These are phyloP conservation scores for Siderastrea radians DNA, from an alignment of 92 coral and sea anemone genomes.

Conservation along the genomic window DNA sequence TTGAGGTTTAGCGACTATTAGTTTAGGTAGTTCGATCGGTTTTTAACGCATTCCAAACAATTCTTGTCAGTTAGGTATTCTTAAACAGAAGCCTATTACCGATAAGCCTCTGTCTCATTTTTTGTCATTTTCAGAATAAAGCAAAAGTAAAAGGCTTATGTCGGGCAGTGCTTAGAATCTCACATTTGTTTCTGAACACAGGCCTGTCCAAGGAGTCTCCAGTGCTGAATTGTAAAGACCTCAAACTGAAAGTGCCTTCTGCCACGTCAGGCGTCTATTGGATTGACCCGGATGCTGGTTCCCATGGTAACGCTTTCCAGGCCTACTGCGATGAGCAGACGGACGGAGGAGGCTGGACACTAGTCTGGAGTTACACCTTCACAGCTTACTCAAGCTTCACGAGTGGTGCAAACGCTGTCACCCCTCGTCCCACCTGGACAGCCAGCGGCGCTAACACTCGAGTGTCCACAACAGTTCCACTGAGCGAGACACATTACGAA, in stretches of 20 bases:
- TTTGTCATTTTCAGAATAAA: too few species aligned
- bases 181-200: not conserved
- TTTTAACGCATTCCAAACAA: too few species aligned
- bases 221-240: not conserved
- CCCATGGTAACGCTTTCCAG: conserved; percentile 12
- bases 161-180: too few species aligned
- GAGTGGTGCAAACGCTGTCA: conserved; percentile 8
- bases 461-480: conserved; percentile 40
- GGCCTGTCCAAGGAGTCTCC: not conserved
- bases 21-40: too few species aligned
- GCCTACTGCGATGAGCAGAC: conserved; percentile 18
- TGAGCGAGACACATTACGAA: conserved; percentile 48
- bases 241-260: not conserved
- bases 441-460: not conserved
- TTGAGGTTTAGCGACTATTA: too few species aligned
- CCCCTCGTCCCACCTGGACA: conserved; percentile 20
- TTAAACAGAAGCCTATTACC: too few species aligned
- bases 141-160: too few species aligned
- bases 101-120: too few species aligned
- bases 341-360: conserved; percentile 36
- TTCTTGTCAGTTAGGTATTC: too few species aligned
- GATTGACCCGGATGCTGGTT: conserved; percentile 6
- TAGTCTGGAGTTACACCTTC: conserved; percentile 45
- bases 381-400: conserved; percentile 22
- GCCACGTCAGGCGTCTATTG: conserved; percentile 13